Base-by-base conservation (phyloP, 2,888 invertebrate genomes). In the Eilema depressum region DNA sequence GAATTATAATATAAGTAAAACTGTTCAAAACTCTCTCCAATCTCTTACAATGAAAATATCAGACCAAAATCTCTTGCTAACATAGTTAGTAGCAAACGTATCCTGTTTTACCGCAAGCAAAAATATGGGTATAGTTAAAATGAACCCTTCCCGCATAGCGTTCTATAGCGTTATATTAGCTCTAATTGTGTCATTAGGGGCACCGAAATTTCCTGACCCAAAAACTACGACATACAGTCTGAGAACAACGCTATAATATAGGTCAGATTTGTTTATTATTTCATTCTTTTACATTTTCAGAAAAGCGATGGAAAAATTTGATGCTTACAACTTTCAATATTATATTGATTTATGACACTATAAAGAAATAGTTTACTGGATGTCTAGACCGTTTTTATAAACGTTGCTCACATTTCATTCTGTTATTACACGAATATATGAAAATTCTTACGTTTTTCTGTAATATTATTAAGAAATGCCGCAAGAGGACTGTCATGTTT, bases 171-270 rank as follows among this genome's bases (percentile, higher is more conserved):
- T n/a, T n/a, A 70, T 70, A 17, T 53, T 30, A 70, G 74, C 74
- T 57, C 53, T 81, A 80, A 82, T 81, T 79, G 77, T 75, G 68
- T 75, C 71, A 79, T 76, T 80, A 80, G 74, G 66, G 59, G 20
- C 41, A 56, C 61, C 25, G 12, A 28, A 59, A 30, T 41, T 30
- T 59, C 10, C 26, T 68, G 70, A 70, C 73, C 70, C 60, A 70
- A 47, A 68, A 70, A 68, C 59, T 53, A 33, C 70, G 28, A 33
- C 63, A n/a, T 65, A 65, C 37, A 14, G 60, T 76, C 60, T 59
- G 66, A 14, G 20, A 37, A 62, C 26, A 14, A 66, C 60, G 68
- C 76, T 71, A 74, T 12, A 41, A 63, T 63, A 26, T 37, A 61
- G 68, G 70, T 70, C 66, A 73, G 37, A 67, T 72, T 68, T 67